These are phyloP conservation scores for Pyrrhosoma nymphula DNA, from an alignment of 2,888 invertebrate species.

Conservation along the genomic window DNA sequence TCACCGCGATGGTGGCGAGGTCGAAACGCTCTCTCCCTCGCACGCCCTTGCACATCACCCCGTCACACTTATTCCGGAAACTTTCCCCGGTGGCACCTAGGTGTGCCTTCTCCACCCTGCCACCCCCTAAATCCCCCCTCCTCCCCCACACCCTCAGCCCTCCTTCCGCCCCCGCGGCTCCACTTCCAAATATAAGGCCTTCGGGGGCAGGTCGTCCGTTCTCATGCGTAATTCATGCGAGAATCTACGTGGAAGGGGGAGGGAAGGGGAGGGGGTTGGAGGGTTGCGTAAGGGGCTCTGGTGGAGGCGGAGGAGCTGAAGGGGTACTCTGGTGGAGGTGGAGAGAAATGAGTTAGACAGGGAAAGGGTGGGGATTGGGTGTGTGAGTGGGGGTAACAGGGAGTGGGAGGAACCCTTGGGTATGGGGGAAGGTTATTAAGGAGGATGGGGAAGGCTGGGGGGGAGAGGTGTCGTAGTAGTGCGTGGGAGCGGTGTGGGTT, in stretches of 20 bases:
- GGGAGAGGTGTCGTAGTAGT: not conserved
- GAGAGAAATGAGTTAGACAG: constrained; percentile 16
- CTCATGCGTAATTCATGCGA: constrained; percentile 65
- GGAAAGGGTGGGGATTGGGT: not conserved
- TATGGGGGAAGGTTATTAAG: not conserved
- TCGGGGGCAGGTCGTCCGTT: constrained; percentile 37
- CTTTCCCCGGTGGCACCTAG: not conserved
- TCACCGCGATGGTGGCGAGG: not conserved
- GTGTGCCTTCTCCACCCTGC: not conserved
- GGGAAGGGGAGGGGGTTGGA: not conserved
- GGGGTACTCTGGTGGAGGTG: not conserved
- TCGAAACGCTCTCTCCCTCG: not conserved
- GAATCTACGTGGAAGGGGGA: constrained; percentile 1
- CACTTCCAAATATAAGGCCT: constrained; percentile 39
- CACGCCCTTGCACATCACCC: not conserved
- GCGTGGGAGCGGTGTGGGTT: not conserved
- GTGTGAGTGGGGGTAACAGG: not conserved
- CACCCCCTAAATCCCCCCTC: not conserved
- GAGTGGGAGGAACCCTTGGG: not conserved
- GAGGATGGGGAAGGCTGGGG: not conserved
- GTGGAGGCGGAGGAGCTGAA: not conserved
- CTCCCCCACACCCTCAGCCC: not conserved
- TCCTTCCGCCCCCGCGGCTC: not conserved
- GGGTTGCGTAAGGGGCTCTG: not conserved
- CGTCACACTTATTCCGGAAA: not conserved